Evolutionary conservation across 2,888 invertebrate species (phyloP), one percentile per base, ranked within the genome.

Genomic region (Thera britannica): DNA sequence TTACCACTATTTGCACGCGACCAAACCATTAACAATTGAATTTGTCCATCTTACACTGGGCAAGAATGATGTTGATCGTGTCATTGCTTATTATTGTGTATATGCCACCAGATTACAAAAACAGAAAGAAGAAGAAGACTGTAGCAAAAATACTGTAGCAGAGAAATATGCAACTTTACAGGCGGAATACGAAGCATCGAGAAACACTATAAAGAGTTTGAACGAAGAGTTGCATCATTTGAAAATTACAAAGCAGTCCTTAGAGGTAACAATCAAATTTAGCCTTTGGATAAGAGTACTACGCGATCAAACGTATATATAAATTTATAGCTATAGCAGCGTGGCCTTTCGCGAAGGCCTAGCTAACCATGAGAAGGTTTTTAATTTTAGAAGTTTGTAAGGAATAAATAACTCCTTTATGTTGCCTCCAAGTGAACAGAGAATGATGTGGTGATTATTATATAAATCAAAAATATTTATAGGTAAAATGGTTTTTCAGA

Each of bases 101-200:
- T 60, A 59, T 59, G 9, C 46, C 7, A 62, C 58, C 35, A 67
- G 92, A 70, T 75, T 89, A 44, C 83, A 89, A 66, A 89, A 87
- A 70, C 87, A 89, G 79, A 93, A 89, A 71, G 85, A 84, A 51
- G 85, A 84, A 51, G 88, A 90, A 2, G 88, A 81, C 11, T 84
- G 86, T 9, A 85, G 77, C 48, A 65, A 74, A 5, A 89, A 83
- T 57, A 85, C 86, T 23, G 75, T 93, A 23, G 81, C 81, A 36
- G 80, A 85, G 0, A 88, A 87, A 67, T 87, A 76, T 61, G 70
- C 73, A 2, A 77, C 77, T 2, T 66, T 93, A 35, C 85, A 82
- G 44, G 85, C 84, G 9, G 89, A 93, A 66, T 81, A 75, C 70
- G 79, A 79, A 9, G 58, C 52, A 2, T 49, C 83, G 38, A 77